Evolutionary conservation across 2,888 invertebrate genomes (phyloP), one percentile per base, ranked within the genome.

Genomic region (Julus scanicus): DNA sequence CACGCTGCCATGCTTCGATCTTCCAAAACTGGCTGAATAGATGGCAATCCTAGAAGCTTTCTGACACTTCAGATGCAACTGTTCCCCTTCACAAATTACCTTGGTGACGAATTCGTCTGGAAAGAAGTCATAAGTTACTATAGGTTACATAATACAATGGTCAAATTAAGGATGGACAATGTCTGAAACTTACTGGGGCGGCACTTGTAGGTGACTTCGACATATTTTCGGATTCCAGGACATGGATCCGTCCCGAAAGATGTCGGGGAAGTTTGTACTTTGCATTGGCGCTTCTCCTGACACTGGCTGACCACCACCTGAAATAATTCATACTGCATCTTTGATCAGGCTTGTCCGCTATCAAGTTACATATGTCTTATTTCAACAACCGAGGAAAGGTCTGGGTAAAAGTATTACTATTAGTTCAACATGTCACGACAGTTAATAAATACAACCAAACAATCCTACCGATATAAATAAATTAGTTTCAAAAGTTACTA

Each of bases 121-220:
- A 94, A 94, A 91, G 9, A 71, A 71, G 29, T 5, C 17, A 71
- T 15, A 6, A n/a, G n/a, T 57, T 4, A 49, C 20, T 2, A 71
- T 15, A 6, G 20, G n/a, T 57, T 4, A 49, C 20, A 71, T 29
- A 13, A 8, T 13, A 20, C 49, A 29, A 1, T 29, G 4, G 5
- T 29, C 8, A 5, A 71, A 29, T 20, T 11, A 20, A 11, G 1
- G n/a, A 63, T 5, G 63, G n/a, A 20, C 20, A 63, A 29, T n/a
- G 6, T n/a, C 29, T 29, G 29, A 1, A 37, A 89, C 92, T 97
- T 94, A 98, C 98, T 97, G 92, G 99, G 99, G 93, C 97, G 95
- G 94, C 99, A 99, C 93, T 98, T 98, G 94, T 97, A 99, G 91
- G 97, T 97, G 90, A 98, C 97, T 93, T 98, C 97, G 90, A 98